Base-by-base conservation (phyloP, 1,140 invertebrate species). In the Leptinotarsa texana region DNA sequence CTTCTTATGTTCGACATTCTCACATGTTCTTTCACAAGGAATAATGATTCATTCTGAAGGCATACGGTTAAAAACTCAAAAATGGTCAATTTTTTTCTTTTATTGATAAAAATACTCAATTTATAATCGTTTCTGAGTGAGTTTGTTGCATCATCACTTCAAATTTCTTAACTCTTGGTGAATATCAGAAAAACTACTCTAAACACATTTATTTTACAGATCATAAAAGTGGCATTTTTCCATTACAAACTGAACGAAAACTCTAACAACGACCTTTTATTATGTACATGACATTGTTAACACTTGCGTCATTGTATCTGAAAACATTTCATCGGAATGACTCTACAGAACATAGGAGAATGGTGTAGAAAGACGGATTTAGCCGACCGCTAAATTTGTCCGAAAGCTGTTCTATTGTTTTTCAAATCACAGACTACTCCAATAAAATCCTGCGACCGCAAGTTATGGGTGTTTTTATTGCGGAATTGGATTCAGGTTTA, bases 321-420 rank as follows among this genome's bases (percentile, higher is more conserved):
- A 57, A 57, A 57, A 57, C 51, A 57, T 65, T 65, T 65, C 1
- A 24, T 33, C 63, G 63, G 21, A 65, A 65, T 13, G 33, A 24
- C 13, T 65, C 63, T n/a, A 51, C 68, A 42, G 15, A 8, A 69
- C 3, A 33, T n/a, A 15, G 68, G 27, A 69, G 17, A 13, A 69
- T 69, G 68, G n/a, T 42, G 68, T 42, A 69, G 49, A 69, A 69
- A 69, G 47, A 69, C 33, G 17, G 42, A 6, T 69, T 69, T 51
- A 15, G 42, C 6, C 68, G 27, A 69, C 68, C 68, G 68, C 68
- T 42, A 18, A 69, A 69, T 69, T 69, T 69, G 68, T 69, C 21
- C 68, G 42, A 48, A 15, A 22, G 63, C 24, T 33, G 33, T 42
- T 48, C 68, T 51, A 69, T 69, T 69, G 68, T 69, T 48, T 69